A percentile compares a stretch with the other conserved stretches of the same genome.
Conservation (phyloP, 2,888 invertebrate species). For the Oegoconia quadripuncta region DNA sequence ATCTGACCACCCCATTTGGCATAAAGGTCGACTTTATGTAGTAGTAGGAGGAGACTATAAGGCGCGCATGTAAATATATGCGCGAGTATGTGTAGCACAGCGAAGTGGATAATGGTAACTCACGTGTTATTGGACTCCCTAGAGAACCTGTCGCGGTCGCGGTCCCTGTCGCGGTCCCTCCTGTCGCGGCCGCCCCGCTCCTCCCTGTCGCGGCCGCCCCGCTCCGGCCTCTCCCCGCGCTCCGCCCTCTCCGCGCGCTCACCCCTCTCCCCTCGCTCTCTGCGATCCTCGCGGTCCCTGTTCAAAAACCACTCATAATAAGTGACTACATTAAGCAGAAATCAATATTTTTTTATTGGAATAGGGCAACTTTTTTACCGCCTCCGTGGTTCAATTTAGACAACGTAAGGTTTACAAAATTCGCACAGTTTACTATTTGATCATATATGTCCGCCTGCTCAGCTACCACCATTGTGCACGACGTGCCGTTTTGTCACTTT, state of each 20-base stretch:
- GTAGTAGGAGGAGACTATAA: no score
- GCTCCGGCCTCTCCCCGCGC: constrained; percentile 40
- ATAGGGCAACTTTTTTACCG: neutral
- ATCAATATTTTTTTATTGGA: neutral
- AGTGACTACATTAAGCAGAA: neutral
- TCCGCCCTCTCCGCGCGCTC: constrained; percentile 33
- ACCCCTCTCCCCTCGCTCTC: constrained; percentile 39
- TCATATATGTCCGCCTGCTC: no score
- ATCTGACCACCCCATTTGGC: no score
- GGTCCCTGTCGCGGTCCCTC: constrained; percentile 29
- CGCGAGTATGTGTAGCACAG: no score
- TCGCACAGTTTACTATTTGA: no score
- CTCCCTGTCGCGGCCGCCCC: constrained; percentile 38
- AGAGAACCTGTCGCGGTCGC: constrained; percentile 31
- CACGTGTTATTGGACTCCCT: constrained; percentile 42
- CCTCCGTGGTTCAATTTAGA: neutral
- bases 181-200: constrained; percentile 30
- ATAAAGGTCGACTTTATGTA: no score
- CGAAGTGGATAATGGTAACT: constrained; percentile 3
- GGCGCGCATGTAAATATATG: no score
- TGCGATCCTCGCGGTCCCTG: constrained; percentile 38
- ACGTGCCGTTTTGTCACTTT: no score
- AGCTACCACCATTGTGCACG: no score
- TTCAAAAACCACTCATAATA: neutral
- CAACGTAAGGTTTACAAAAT: no score